Conservation (phyloP, 2,797 vertebrate genomes). For the Sebastes variabilis region DNA sequence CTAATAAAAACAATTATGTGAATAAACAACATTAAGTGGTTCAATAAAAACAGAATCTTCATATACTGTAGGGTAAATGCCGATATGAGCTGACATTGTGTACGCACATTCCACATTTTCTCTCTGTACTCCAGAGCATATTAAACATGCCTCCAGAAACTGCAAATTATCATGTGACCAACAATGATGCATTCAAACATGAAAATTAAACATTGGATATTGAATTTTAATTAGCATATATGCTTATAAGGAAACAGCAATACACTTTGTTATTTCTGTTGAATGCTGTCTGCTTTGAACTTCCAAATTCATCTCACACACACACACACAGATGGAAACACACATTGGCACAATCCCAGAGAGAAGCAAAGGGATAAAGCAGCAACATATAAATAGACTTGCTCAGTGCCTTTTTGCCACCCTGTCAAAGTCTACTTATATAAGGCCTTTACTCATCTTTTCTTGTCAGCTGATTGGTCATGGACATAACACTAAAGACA, state of each 20-base stretch:
- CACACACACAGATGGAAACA: conserved; percentile 3
- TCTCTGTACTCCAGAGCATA: background rate
- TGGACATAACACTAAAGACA: conserved; percentile 49
- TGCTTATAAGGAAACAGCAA: background rate
- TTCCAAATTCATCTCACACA: conserved; percentile 42
- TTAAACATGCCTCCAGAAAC: background rate
- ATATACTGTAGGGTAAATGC: background rate
- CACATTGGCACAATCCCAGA: conserved; percentile 52
- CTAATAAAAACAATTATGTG: background rate
- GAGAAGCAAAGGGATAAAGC: conserved; percentile 57
- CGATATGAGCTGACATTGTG: background rate
- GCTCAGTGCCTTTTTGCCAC: conserved; percentile 61
- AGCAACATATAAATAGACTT: conserved; percentile 69
- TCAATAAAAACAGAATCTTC: background rate
- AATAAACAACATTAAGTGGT: background rate
- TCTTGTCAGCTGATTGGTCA: conserved; percentile 68
- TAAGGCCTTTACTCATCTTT: conserved; percentile 71
- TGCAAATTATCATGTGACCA: conserved; percentile 6
- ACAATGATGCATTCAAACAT: background rate
- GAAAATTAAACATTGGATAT: background rate
- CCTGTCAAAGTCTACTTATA: conserved; percentile 66
- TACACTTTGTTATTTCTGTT: conserved; percentile 51
- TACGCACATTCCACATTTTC: background rate
- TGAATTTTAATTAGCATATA: conserved; percentile 24
- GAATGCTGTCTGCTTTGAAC: conserved; percentile 55